Conservation (phyloP, 1,140 invertebrate genomes). For the Nasonia vitripennis region DNA sequence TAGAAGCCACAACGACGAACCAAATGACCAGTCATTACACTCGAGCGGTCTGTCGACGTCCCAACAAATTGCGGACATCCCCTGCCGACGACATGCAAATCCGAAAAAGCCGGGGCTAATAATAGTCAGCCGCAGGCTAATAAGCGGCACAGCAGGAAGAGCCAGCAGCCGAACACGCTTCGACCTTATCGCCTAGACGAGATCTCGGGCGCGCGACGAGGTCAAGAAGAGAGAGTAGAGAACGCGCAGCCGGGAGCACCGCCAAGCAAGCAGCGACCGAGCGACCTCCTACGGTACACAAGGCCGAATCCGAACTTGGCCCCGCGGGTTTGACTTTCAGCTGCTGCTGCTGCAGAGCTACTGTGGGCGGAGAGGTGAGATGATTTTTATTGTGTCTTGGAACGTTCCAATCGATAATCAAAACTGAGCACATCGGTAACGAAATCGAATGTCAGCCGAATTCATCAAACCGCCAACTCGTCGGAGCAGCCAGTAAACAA, state of each 20-base stretch:
- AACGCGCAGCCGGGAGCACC: neutral
- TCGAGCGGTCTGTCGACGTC: neutral
- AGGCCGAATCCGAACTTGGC: constrained; percentile 15
- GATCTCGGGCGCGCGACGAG: constrained; percentile 6
- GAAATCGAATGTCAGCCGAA: no score
- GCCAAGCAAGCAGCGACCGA: neutral
- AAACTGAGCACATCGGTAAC: no score
- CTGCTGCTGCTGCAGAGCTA: neutral
- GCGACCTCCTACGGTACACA: neutral
- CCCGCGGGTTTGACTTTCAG: neutral
- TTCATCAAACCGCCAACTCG: neutral
- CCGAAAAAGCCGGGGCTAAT: neutral
- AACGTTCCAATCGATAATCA: no score
- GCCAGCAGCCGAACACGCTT: neutral
- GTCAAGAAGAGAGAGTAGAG: constrained; percentile 6
- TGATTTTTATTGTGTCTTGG: neutral
- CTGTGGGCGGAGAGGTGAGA: neutral
- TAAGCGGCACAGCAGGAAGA: constrained; percentile 15
- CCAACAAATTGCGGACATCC: neutral
- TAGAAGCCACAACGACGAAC: neutral
- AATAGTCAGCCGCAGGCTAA: neutral
- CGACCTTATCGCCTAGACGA: neutral
- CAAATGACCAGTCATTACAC: neutral
- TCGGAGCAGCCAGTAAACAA: neutral
- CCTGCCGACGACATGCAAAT: neutral